Evolutionary conservation across 2,888 invertebrate species (phyloP), one percentile per base, ranked within the genome.

Genomic region (Flexamia atlantica): DNA sequence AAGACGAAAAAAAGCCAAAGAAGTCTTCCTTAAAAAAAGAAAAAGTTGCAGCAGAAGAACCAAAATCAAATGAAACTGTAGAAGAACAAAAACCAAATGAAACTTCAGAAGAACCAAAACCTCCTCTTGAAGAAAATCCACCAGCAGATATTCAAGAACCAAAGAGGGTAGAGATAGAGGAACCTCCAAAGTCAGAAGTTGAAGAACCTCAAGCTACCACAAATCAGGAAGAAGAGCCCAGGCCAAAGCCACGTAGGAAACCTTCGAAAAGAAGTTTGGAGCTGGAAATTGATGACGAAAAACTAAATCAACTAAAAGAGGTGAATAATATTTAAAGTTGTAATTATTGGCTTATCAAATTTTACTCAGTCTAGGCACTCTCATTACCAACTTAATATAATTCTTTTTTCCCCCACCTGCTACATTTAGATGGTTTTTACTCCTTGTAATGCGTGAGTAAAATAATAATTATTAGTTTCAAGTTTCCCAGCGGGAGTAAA

Each of bases 281-380:
- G 23, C 70, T 53, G 28, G 72, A 70, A 50, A 64, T 60, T 20
- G 83, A 85, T 46, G 85, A 83, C 32, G 83, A 83, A 64, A 85
- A 79, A 76, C 82, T 74, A 79, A 79, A 84, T 36, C 80, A 84
- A 70, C 32, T 85, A n/a, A 82, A 57, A 74, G 85, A 85, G 68
- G 85, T 76, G 17, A 64, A 0, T 53, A 53, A 36, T 7, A 36
- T 9, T 36, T 36, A 36, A 36, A 36, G 36, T 7, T 36, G 9
- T 36, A 36, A 7, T 36, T 36, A 36, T 7, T 7, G 9, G 9
- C 9, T 9, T 36, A 36, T 36, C 5, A 36, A 36, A 36, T 36
- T 36, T 36, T 9, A 36, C 5, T 36, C 36, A 36, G 36, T 36
- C 36, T 36, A 9, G 9, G 36, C 9, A 9, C 9, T 36, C 36